A percentile compares a stretch with the other conserved stretches of the same genome.
Evolutionary conservation across 2,113 vertebrate species (phyloP).

Genomic region (Podarcis raffonei): DNA sequence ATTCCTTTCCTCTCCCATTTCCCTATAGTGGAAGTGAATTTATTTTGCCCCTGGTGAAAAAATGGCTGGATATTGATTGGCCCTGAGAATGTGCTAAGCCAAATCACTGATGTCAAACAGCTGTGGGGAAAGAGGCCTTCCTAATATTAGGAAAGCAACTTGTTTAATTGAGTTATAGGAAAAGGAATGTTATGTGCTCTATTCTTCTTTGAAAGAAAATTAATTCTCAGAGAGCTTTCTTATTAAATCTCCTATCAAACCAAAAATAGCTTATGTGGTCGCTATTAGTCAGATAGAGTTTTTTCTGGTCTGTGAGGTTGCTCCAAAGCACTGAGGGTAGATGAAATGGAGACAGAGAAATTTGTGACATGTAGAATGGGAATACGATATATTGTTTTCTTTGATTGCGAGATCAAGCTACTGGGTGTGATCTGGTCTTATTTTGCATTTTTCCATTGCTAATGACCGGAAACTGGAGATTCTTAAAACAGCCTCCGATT

Average conservation of each 20-base stretch:
- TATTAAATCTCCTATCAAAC: constrained; percentile 67
- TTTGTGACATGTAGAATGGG: neutral
- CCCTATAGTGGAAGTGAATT: neutral
- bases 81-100: constrained; percentile 6
- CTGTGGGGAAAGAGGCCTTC: constrained; percentile 11
- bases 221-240: constrained; percentile 66
- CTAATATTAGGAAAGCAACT: constrained; percentile 63
- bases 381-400: neutral
- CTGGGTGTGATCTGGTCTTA: neutral
- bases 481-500: accelerated
- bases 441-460: neutral
- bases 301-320: constrained; percentile 8
- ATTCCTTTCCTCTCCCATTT: neutral
- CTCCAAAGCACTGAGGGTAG: neutral
- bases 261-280: constrained; percentile 53
- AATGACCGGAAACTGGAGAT: neutral
- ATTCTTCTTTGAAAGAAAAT: constrained; percentile 62
- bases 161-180: constrained; percentile 47
- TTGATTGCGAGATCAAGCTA: neutral
- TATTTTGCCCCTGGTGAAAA: constrained; percentile 4
- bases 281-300: constrained; percentile 30
- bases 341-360: neutral
- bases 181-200: constrained; percentile 61
- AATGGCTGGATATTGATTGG: constrained; percentile 5
- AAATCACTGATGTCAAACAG: neutral